Percentiles rank a stretch among this genome's conserved stretches.
phyloP scores from a whole-genome alignment of 2,888 invertebrate species.

The Pristionchus arcanus region DNA sequence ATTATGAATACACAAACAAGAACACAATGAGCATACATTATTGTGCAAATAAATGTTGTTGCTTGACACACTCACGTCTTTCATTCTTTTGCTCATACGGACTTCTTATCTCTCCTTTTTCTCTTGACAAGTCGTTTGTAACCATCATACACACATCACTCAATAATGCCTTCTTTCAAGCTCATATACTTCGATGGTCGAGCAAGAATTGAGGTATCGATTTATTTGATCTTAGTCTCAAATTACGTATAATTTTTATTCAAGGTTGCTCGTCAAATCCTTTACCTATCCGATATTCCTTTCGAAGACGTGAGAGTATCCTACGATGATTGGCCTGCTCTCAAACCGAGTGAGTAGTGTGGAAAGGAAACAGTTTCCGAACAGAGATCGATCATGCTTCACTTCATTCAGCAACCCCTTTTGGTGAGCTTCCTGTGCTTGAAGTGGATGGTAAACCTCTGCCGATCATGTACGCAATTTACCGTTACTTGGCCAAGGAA shows the following conservation, averaged over 20 bases:
- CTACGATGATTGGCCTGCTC: not conserved
- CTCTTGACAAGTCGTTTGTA: not conserved
- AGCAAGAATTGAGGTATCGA: not conserved
- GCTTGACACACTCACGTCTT: not conserved
- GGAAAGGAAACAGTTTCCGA: not conserved
- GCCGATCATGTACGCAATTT: not conserved
- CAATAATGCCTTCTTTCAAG: not conserved
- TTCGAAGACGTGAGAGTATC: conserved; percentile 25
- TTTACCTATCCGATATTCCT: not conserved
- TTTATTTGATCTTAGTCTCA: not conserved
- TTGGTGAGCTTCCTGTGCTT: not conserved
- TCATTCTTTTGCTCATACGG: not conserved
- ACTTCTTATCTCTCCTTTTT: not conserved
- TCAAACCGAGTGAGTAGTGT: not conserved
- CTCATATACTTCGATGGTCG: not conserved
- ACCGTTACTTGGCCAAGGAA: not conserved
- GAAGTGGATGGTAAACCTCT: not conserved
- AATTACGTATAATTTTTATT: no score
- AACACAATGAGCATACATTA: no score
- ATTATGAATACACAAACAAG: no score
- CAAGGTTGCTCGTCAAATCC: conserved; percentile 2
- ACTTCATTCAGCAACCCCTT: not conserved
- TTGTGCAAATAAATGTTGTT: no score
- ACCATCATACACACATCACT: not conserved
- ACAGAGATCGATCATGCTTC: not conserved